Conservation (phyloP, 2,797 vertebrate species). For the Leptatherina wallacei region DNA sequence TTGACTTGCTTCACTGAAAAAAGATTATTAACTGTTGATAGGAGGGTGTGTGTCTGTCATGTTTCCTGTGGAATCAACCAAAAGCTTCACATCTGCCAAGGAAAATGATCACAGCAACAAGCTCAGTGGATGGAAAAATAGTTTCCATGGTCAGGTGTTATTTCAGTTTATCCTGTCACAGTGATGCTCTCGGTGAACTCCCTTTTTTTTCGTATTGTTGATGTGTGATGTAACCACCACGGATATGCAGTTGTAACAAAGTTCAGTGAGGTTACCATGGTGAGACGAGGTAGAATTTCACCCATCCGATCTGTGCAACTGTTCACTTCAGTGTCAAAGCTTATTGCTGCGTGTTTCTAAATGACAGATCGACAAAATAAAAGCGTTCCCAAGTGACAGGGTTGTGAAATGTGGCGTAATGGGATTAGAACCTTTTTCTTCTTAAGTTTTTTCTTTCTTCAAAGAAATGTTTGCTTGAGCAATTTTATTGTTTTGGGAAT, state of each 20-base stretch:
- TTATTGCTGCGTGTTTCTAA: constrained; percentile 37
- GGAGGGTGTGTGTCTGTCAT: constrained; percentile 60
- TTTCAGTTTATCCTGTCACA: constrained; percentile 60
- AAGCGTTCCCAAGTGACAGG: constrained; percentile 61
- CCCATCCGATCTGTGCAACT: constrained; percentile 44
- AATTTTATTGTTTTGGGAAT: constrained; percentile 76
- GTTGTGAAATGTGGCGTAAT: constrained; percentile 64
- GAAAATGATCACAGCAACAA: constrained; percentile 61
- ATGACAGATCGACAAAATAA: constrained; percentile 46
- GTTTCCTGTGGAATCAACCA: constrained; percentile 67
- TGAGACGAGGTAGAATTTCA: constrained; percentile 63
- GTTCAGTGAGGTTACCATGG: constrained; percentile 44
- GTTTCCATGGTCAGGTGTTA: constrained; percentile 63
- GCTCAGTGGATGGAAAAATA: constrained; percentile 47
- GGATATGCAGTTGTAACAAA: constrained; percentile 2
- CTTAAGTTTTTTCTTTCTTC: constrained; percentile 22
- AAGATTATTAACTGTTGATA: constrained; percentile 49
- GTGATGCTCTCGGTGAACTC: constrained; percentile 28
- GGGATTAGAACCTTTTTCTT: constrained; percentile 53
- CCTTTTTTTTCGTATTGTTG: background rate
- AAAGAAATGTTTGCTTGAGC: constrained; percentile 72
- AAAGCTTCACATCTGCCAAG: constrained; percentile 63
- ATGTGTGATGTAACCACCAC: constrained; percentile 39
- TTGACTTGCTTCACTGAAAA: constrained; percentile 33
- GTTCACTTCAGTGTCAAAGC: constrained; percentile 56